Percentiles rank a stretch among this genome's conserved stretches.
Evolutionary conservation across 2,797 vertebrate genomes (phyloP).

Genomic region (Falco berigora): DNA sequence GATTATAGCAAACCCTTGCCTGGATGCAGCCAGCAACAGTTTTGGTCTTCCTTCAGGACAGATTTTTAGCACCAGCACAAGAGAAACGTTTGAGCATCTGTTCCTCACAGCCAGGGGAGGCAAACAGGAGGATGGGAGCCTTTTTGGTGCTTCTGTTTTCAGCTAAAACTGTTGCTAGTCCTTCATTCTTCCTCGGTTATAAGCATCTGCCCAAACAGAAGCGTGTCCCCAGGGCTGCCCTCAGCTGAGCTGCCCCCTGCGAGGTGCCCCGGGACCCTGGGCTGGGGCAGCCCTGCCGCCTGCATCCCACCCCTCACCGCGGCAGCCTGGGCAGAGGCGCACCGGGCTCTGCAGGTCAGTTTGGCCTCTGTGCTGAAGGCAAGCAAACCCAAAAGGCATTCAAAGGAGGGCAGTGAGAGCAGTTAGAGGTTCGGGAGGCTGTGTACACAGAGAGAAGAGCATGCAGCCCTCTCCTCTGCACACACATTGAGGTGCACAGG

Average conservation of each 20-base stretch:
- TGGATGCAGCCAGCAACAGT: neutral
- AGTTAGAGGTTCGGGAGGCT: neutral
- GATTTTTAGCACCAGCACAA: neutral
- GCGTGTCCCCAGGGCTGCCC: rapidly evolving
- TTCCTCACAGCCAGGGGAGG: no score
- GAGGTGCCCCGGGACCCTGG: neutral
- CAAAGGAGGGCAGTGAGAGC: neutral
- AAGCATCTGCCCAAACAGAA: neutral
- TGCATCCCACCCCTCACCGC: rapidly evolving
- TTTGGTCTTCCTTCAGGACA: neutral
- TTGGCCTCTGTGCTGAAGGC: neutral
- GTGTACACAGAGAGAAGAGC: no score
- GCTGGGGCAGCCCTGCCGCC: neutral
- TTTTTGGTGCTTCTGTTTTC: neutral
- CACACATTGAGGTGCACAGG: rapidly evolving
- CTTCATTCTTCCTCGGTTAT: rapidly evolving
- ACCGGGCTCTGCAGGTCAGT: rapidly evolving
- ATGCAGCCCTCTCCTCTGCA: no score
- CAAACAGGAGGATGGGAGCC: neutral
- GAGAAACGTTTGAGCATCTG: neutral
- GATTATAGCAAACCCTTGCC: neutral
- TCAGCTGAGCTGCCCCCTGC: neutral
- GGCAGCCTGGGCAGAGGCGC: neutral
- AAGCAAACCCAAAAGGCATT: no score
- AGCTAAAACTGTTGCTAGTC: neutral